Evolutionary conservation across 2,888 invertebrate genomes (phyloP), one percentile per base, ranked within the genome.

Genomic region (Xestia c-nigrum): DNA sequence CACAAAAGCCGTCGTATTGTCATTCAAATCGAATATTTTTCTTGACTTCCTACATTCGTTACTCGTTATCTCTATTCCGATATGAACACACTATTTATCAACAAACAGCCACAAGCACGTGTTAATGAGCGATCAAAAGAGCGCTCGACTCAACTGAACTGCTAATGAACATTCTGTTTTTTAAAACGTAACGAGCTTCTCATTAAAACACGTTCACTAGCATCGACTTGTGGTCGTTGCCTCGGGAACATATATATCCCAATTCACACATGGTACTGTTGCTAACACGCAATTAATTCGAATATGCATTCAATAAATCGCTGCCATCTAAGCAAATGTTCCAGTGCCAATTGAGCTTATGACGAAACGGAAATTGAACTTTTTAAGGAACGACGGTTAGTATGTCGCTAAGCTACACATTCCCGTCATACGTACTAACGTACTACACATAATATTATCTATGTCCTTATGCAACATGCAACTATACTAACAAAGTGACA

Each of bases 391-490:
- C n/a, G 21, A 52, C 38, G 43, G 68, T 72, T 80, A 76, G 80
- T 85, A 38, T 67, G 46, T 57, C n/a, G 24, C 6, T 83, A 88
- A 81, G 74, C 76, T 80, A 82, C 84, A 79, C 84, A 89, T 89
- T 87, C 85, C 84, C 76, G 82, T 83, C 84, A 84, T 87, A 76
- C 74, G 40, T 75, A 84, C n/a, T n/a, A n/a, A n/a, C n/a, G n/a
- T n/a, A n/a, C n/a, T n/a, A n/a, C 77, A 83, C 73, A 77, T 73
- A 68, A 71, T 75, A 85, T 86, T 86, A 89, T 88, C 87, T 88
- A 84, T 81, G 81, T 89, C 83, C 84, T 89, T 90, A 90, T 86
- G 92, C 90, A 92, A 91, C 90, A 89, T 88, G 90, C 89, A 92
- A 91, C 91, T 90, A 83, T 87, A 86, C 83, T 85, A 85, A 87